phyloP scores from a whole-genome alignment of 2,888 invertebrate species.

The Cremastinae sp. region DNA sequence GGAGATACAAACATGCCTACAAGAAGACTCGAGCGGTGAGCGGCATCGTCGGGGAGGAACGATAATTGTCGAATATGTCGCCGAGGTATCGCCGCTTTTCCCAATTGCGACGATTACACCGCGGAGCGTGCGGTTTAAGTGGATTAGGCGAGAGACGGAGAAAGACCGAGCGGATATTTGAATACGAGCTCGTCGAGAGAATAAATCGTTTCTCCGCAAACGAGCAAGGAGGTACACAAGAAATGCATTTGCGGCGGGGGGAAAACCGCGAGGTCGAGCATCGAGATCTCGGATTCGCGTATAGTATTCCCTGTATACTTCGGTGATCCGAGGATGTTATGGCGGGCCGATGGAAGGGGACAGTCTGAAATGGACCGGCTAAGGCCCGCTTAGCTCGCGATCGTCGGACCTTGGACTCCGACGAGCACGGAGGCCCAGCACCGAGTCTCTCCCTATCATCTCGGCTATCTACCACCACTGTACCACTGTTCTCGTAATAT shows the following conservation, averaged over 20 bases:
- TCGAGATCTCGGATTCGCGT: slow-evolving; percentile 51
- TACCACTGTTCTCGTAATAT: slow-evolving; percentile 72
- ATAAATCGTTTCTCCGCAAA: slow-evolving; percentile 77
- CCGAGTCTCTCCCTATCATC: slow-evolving; percentile 71
- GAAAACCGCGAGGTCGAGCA: slow-evolving; percentile 38
- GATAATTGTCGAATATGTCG: slow-evolving; percentile 61
- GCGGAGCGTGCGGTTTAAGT: slow-evolving; percentile 56
- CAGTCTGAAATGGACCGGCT: slow-evolving; percentile 48
- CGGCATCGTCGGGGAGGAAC: slow-evolving; percentile 46
- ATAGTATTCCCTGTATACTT: slow-evolving; percentile 55
- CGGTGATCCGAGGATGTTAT: slow-evolving; percentile 48
- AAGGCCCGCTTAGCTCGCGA: slow-evolving; percentile 47
- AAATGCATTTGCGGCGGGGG: slow-evolving; percentile 77
- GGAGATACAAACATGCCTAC: slow-evolving; percentile 45
- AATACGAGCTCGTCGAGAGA: slow-evolving; percentile 74
- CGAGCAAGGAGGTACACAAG: slow-evolving; percentile 77
- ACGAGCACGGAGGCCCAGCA: slow-evolving; percentile 57
- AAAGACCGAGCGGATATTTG: slow-evolving; percentile 72
- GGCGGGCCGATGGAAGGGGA: slow-evolving; percentile 48
- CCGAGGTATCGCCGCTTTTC: slow-evolving; percentile 34
- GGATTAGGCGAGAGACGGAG: slow-evolving; percentile 57
- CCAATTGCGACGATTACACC: slow-evolving; percentile 54
- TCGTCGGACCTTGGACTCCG: slow-evolving; percentile 10
- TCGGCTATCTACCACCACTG: slow-evolving; percentile 75
- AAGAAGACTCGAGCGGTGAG: slow-evolving; percentile 44